Evolutionary conservation across 2,888 invertebrate species (phyloP), one percentile per base, ranked within the genome.

Genomic region (Nomada fucata): DNA sequence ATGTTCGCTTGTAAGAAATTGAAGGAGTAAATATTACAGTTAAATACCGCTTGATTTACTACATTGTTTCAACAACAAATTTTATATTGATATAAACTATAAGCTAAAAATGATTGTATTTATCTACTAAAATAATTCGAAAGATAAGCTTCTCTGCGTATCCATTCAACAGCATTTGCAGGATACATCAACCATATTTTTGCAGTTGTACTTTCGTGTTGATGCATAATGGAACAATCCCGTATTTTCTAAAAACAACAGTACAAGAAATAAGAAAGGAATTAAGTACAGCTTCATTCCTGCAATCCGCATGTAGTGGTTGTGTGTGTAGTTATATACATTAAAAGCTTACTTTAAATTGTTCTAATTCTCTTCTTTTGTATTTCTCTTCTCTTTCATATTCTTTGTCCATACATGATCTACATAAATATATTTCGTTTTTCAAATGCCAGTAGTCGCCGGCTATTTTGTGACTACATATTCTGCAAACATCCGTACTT

Each of bases 371-470:
- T 18, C 29, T 61, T 70, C 50, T 88, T 7, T 70, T 89, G 64
- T 90, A 94, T 69, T 91, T 89, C 74, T 91, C 91, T 20, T 87
- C 86, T 2, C 88, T 82, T 18, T 83, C 81, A 29, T 88, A 89
- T 83, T 94, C 94, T 82, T 92, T 92, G 20, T 85, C 83, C 94
- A 94, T 94, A 80, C 95, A 95, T 15, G 86, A 74, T 76, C 94
- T 92, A 76, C 95, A 95, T 55, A 95, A 89, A 82, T 94, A 94
- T 29, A 89, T 85, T 81, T 88, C 88, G 83, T 92, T 90, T 53
- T 90, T 89, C 44, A 86, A 85, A 59, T 95, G 94, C 95, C 95
- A 95, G 84, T 95, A 95, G 91, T 95, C 95, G 0, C 94, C 94
- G 18, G 88, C 74, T 61, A 94, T 94, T 57, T 92, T 88, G 83